Conservation (phyloP, 92 coral and sea anemone genomes). For the Epizoanthus rinbou region DNA sequence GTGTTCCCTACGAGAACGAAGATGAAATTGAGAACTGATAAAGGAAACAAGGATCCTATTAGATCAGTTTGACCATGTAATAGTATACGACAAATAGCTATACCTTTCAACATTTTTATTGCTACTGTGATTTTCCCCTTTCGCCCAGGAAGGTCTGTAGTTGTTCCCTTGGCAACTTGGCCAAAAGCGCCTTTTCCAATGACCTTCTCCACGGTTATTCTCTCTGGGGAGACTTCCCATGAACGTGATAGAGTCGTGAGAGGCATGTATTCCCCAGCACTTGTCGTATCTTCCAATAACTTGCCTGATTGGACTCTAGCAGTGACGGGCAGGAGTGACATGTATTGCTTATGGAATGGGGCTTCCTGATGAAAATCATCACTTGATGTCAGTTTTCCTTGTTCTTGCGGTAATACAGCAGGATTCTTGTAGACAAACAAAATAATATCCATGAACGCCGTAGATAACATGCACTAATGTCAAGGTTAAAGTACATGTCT, state of each 20-base stretch:
- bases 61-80: no score
- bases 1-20: no score
- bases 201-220: slow-evolving; percentile 29
- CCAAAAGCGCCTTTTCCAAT: slow-evolving; percentile 57
- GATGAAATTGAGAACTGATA: no score
- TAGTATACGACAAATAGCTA: no score
- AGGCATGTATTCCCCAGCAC: slow-evolving; percentile 21
- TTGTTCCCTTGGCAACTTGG: slow-evolving; percentile 30
- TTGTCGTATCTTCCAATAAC: not conserved
- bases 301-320: not conserved
- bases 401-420: not conserved
- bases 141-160: slow-evolving; percentile 8
- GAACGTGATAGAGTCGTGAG: slow-evolving; percentile 37
- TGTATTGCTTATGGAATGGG: not conserved
- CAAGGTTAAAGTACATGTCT: no score
- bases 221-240: slow-evolving; percentile 44
- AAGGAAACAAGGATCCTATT: no score
- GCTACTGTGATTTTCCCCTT: slow-evolving; percentile 40
- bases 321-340: not conserved
- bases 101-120: slow-evolving; percentile 53
- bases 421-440: not conserved
- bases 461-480: no score
- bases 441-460: not conserved
- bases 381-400: not conserved
- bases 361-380: not conserved